These are phyloP conservation scores for Mongoloraphidia duomilia DNA, from an alignment of 2,888 invertebrate species.

Conservation along the genomic window DNA sequence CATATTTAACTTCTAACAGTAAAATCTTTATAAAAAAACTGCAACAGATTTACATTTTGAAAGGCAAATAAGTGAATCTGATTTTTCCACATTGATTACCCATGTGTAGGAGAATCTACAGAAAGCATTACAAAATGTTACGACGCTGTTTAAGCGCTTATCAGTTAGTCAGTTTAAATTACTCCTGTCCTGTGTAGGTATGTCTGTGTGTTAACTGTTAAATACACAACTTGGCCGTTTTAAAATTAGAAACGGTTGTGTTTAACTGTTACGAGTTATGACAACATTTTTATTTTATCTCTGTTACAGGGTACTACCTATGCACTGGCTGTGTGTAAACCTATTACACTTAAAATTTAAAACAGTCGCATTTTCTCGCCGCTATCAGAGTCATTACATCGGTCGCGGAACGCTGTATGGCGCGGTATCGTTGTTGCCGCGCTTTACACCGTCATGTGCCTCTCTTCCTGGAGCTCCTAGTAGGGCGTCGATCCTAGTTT, in stretches of 20 bases:
- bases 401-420: conserved; percentile 23
- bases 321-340: conserved; percentile 23
- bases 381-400: conserved; percentile 29
- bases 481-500: too few species aligned
- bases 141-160: too few species aligned
- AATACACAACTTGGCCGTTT: conserved; percentile 24
- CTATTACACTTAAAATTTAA: conserved; percentile 32
- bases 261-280: conserved; percentile 27
- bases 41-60: too few species aligned
- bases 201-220: conserved; percentile 19
- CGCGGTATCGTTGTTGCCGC: conserved; percentile 9
- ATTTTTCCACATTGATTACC: too few species aligned
- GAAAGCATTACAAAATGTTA: too few species aligned
- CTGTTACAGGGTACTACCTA: too few species aligned
- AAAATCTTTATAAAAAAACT: too few species aligned
- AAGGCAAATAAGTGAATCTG: too few species aligned
- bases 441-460: conserved; percentile 16
- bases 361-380: conserved; percentile 30
- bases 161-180: conserved; percentile 17
- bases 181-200: conserved; percentile 14
- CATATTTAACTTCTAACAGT: too few species aligned
- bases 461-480: too few species aligned
- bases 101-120: too few species aligned
- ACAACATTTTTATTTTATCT: conserved; percentile 26
- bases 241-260: conserved; percentile 27